phyloP scores from a whole-genome alignment of 2,888 invertebrate species.

The Gastracanthus pulcherrimus region DNA sequence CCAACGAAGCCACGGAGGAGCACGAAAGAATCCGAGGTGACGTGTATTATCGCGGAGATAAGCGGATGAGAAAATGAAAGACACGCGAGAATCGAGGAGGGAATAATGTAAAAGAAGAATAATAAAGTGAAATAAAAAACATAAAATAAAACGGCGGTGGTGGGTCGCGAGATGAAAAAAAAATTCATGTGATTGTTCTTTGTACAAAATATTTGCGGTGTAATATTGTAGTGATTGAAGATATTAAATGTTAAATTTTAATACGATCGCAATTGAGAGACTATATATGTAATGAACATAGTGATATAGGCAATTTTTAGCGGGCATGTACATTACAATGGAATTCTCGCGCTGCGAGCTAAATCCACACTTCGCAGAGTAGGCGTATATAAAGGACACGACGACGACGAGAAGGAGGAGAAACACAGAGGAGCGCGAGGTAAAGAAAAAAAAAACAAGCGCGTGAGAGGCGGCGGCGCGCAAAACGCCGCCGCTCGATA shows the following conservation, averaged over 20 bases:
- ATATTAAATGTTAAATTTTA: slow-evolving; percentile 78
- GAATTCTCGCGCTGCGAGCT: slow-evolving; percentile 58
- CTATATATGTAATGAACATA: slow-evolving; percentile 70
- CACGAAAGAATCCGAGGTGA: slow-evolving; percentile 19
- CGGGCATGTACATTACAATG: slow-evolving; percentile 77
- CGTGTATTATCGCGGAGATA: background rate
- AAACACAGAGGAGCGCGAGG: slow-evolving; percentile 35
- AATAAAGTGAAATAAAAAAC: slow-evolving; percentile 38
- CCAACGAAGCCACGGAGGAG: background rate
- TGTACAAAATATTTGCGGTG: slow-evolving; percentile 81
- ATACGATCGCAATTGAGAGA: slow-evolving; percentile 77
- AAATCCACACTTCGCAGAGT: slow-evolving; percentile 48
- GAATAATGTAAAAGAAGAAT: background rate
- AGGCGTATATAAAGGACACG: background rate
- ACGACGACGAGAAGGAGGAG: background rate
- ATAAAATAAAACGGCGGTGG: slow-evolving; percentile 55
- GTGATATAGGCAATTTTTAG: slow-evolving; percentile 77
- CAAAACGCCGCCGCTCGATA: background rate
- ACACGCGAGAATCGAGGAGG: background rate
- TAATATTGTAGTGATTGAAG: slow-evolving; percentile 78
- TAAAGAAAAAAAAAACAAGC: slow-evolving; percentile 31
- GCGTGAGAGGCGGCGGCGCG: background rate
- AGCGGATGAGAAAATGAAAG: background rate
- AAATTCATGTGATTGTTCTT: slow-evolving; percentile 82
- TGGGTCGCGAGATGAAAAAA: slow-evolving; percentile 65